phyloP scores from a whole-genome alignment of 2,888 invertebrate species.

The Ophion costatus region DNA sequence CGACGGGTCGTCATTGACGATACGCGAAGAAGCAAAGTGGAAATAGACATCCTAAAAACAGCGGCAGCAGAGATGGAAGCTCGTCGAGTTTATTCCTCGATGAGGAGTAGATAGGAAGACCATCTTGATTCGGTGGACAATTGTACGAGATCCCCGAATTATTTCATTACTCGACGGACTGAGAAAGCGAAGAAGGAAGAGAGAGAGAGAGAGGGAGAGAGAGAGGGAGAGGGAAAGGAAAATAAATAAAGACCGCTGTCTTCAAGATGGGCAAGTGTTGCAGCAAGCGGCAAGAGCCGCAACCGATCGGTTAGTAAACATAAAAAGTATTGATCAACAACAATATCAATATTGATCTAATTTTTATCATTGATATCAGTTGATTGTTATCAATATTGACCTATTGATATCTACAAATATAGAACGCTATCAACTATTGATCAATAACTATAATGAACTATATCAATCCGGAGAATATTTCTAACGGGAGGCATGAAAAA shows the following conservation, averaged over 20 bases:
- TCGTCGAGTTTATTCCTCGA: conserved; percentile 54
- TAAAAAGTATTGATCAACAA: neutral
- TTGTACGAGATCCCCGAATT: conserved; percentile 28
- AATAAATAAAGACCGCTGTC: conserved; percentile 11
- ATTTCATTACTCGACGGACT: neutral
- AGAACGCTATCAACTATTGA: too few relatives aligned
- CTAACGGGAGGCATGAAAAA: too few relatives aligned
- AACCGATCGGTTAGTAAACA: conserved; percentile 85
- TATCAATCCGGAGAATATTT: too few relatives aligned
- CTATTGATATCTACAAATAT: too few relatives aligned
- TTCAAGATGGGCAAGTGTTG: conserved; percentile 93
- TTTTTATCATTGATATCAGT: neutral
- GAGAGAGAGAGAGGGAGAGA: neutral
- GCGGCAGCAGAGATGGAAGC: conserved; percentile 61
- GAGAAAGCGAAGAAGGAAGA: neutral
- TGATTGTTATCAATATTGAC: neutral
- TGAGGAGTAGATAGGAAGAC: conserved; percentile 65
- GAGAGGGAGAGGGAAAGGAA: neutral
- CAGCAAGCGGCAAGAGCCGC: conserved; percentile 92
- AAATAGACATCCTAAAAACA: neutral
- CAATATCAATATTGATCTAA: neutral
- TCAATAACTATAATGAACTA: too few relatives aligned
- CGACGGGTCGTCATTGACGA: conserved; percentile 10
- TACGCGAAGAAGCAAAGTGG: neutral
- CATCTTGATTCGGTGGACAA: conserved; percentile 38